phyloP scores from a whole-genome alignment of 92 coral and sea anemone species.

The Muricea muricata region DNA sequence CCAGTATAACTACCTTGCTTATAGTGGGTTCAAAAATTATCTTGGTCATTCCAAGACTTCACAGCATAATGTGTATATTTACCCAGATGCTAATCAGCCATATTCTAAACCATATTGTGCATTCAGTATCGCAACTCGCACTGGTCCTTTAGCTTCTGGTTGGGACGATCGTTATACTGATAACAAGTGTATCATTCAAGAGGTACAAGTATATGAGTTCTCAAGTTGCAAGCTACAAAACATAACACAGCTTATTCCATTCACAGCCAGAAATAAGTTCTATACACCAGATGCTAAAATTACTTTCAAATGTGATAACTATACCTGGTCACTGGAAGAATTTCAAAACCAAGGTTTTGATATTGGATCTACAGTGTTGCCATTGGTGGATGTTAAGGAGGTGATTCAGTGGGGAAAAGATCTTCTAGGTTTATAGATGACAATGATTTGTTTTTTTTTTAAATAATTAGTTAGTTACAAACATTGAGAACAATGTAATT shows the following conservation, averaged over 20 bases:
- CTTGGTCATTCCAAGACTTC: constrained; percentile 40
- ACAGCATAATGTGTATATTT: constrained; percentile 35
- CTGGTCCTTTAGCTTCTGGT: constrained; percentile 41
- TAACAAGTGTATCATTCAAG: constrained; percentile 29
- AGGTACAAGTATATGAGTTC: constrained; percentile 19
- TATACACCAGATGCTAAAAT: constrained; percentile 31
- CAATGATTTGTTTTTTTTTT: no score
- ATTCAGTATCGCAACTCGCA: background rate
- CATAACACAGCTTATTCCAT: constrained; percentile 32
- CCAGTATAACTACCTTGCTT: constrained; percentile 40
- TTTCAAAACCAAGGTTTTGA: constrained; percentile 29
- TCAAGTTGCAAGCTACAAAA: constrained; percentile 22
- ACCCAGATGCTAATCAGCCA: constrained; percentile 47
- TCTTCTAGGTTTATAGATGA: constrained; percentile 19
- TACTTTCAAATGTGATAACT: constrained; percentile 21
- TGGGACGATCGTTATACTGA: constrained; percentile 46
- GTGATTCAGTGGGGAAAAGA: constrained; percentile 38
- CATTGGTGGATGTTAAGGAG: constrained; percentile 15
- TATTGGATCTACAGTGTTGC: constrained; percentile 32
- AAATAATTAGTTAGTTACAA: no score
- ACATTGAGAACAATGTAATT: no score
- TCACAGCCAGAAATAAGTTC: constrained; percentile 24
- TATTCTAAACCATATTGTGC: constrained; percentile 29
- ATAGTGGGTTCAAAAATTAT: constrained; percentile 44
- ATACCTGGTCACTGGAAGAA: constrained; percentile 37